Evolutionary conservation across 2,797 vertebrate species (phyloP).

Genomic region (Helostoma temminkii): DNA sequence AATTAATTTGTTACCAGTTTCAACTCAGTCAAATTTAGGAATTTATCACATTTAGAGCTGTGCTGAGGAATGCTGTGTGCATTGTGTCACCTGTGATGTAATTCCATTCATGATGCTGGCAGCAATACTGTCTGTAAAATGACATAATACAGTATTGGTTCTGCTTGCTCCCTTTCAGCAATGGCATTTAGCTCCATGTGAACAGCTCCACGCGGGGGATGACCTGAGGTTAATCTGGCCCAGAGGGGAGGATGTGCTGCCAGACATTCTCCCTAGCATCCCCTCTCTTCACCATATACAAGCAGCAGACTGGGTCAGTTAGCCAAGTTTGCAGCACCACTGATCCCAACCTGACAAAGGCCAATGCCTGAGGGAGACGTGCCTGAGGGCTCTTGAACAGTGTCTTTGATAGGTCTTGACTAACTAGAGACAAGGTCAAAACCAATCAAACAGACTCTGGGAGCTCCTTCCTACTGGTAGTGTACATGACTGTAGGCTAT

Average conservation of each 20-base stretch:
- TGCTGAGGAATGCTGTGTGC: conserved; percentile 23
- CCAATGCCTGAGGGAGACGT: conserved; percentile 71
- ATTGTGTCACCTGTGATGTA: conserved; percentile 58
- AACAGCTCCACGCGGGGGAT: conserved; percentile 75
- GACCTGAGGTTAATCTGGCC: conserved; percentile 84
- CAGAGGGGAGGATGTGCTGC: conserved; percentile 77
- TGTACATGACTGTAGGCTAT: conserved; percentile 66
- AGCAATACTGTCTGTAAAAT: conserved; percentile 37
- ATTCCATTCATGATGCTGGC: conserved; percentile 33
- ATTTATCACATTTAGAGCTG: conserved; percentile 22
- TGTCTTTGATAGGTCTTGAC: conserved; percentile 79
- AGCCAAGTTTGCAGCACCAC: conserved; percentile 60
- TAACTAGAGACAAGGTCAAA: conserved; percentile 82
- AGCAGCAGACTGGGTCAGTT: conserved; percentile 71
- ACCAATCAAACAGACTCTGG: conserved; percentile 78
- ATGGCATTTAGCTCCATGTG: conserved; percentile 78
- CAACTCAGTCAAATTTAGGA: conserved; percentile 26
- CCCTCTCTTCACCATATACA: conserved; percentile 51
- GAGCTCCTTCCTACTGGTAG: conserved; percentile 72
- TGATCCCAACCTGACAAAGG: conserved; percentile 73
- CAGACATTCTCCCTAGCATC: conserved; percentile 59
- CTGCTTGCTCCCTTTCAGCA: conserved; percentile 63
- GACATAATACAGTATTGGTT: conserved; percentile 68
- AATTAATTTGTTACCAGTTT: conserved; percentile 21
- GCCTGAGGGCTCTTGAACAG: conserved; percentile 72